Evolutionary conservation across 2,113 vertebrate species (phyloP).

Genomic region (Mustelus asterias): DNA sequence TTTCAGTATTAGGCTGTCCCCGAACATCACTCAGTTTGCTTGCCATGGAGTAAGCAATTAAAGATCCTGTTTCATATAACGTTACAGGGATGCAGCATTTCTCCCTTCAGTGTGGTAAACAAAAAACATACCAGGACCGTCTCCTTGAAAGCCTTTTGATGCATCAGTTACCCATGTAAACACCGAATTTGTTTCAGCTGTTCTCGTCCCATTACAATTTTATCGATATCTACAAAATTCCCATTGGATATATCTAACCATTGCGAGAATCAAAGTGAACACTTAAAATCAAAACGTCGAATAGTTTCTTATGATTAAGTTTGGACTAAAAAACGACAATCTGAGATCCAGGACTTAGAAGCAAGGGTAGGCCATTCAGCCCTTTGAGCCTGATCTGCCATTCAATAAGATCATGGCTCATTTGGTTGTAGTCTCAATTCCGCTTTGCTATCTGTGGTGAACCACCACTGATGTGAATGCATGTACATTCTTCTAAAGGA

Average conservation of each 20-base stretch:
- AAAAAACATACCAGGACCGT: not conserved
- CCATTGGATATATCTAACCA: not conserved
- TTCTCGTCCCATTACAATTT: not conserved
- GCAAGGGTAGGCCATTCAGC: no score
- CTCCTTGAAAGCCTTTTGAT: not conserved
- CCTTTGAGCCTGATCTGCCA: no score
- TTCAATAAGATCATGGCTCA: no score
- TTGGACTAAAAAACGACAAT: not conserved
- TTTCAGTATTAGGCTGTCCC: not conserved
- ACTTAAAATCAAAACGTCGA: not conserved
- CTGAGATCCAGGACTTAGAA: not conserved
- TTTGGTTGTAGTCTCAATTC: not conserved
- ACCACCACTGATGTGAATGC: not conserved
- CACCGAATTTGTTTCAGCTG: not conserved
- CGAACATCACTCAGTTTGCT: not conserved
- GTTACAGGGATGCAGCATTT: not conserved
- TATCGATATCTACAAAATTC: not conserved
- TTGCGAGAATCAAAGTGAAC: not conserved
- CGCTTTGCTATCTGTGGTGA: not conserved
- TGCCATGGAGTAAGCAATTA: slow-evolving; percentile 25
- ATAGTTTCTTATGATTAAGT: not conserved
- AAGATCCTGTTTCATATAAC: not conserved
- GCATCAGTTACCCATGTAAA: no score
- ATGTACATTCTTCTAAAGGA: not conserved
- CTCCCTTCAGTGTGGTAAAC: not conserved